Evolutionary conservation across 2,113 vertebrate species (phyloP).

Genomic region (Coracopsis vasa): DNA sequence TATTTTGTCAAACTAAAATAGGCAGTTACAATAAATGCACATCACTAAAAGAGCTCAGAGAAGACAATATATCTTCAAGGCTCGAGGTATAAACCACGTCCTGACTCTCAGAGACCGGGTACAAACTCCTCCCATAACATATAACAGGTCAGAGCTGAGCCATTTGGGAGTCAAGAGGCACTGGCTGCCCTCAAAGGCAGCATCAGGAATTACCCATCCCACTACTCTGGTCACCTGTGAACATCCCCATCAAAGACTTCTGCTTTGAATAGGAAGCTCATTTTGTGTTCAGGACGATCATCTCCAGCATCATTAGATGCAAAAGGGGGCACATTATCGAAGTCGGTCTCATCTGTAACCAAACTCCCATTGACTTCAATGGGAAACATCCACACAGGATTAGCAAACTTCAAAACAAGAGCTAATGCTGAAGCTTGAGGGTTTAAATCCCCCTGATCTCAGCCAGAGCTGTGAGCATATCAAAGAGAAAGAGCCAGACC

Average conservation of each 20-base stretch:
- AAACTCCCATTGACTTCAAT: neutral
- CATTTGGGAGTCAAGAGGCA: neutral
- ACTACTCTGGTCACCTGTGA: neutral
- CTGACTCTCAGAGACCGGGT: rapidly evolving
- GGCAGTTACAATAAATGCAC: neutral
- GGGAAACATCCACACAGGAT: neutral
- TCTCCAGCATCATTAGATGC: conserved; percentile 27
- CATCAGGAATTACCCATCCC: neutral
- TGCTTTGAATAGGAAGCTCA: neutral
- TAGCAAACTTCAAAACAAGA: neutral
- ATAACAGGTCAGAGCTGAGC: neutral
- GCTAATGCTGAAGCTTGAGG: neutral
- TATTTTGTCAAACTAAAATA: neutral
- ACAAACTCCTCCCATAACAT: neutral
- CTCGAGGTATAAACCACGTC: neutral
- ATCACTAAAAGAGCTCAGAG: neutral
- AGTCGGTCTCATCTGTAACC: neutral
- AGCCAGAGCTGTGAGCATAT: neutral
- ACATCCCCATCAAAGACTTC: neutral
- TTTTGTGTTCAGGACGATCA: neutral
- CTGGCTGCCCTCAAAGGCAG: neutral
- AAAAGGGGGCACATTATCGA: neutral
- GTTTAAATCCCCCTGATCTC: conserved; percentile 1
- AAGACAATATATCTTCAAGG: neutral
- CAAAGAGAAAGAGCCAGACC: neutral